A percentile compares a stretch with the other conserved stretches of the same genome.
These are phyloP conservation scores for Cephalotes varians DNA, from an alignment of 2,888 invertebrate species.

Conservation along the genomic window DNA sequence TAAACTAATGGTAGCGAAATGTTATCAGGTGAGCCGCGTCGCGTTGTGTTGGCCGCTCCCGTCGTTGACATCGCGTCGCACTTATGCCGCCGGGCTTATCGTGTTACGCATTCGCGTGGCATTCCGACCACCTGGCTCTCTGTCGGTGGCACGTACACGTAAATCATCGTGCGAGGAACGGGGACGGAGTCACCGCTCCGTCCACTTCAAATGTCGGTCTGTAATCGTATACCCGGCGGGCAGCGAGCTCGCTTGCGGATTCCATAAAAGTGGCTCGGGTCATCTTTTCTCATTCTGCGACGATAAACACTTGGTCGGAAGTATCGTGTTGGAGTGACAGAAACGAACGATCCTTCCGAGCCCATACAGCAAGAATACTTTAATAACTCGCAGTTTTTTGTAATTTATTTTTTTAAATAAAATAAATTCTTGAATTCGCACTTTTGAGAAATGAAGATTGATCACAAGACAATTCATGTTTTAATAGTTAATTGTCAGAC, in stretches of 20 bases:
- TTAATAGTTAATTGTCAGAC: not conserved
- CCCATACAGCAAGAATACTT: not conserved
- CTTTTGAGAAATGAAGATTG: not conserved
- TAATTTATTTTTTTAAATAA: not conserved
- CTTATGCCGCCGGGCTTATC: slow-evolving; percentile 63
- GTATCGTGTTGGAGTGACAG: not conserved
- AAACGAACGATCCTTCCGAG: not conserved
- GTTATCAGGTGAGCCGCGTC: slow-evolving; percentile 59
- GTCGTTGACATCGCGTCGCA: slow-evolving; percentile 58
- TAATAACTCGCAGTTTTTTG: not conserved
- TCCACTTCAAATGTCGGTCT: slow-evolving; percentile 40
- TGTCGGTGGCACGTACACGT: slow-evolving; percentile 57
- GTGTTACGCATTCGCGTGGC: slow-evolving; percentile 53
- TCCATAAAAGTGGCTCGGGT: slow-evolving; percentile 8
- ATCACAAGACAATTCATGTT: not conserved
- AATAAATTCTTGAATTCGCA: not conserved
- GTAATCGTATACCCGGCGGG: slow-evolving; percentile 44
- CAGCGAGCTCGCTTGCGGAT: slow-evolving; percentile 25
- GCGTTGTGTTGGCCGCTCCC: slow-evolving; percentile 44
- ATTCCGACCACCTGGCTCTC: slow-evolving; percentile 49
- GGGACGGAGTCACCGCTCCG: slow-evolving; percentile 21
- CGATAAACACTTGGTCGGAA: not conserved
- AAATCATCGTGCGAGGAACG: slow-evolving; percentile 31
- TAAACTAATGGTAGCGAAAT: slow-evolving; percentile 57
- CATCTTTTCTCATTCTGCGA: not conserved